A percentile compares a stretch with the other conserved stretches of the same genome.
Evolutionary conservation across 1,140 invertebrate species (phyloP).

Genomic region (Heliconius eleuchia): DNA sequence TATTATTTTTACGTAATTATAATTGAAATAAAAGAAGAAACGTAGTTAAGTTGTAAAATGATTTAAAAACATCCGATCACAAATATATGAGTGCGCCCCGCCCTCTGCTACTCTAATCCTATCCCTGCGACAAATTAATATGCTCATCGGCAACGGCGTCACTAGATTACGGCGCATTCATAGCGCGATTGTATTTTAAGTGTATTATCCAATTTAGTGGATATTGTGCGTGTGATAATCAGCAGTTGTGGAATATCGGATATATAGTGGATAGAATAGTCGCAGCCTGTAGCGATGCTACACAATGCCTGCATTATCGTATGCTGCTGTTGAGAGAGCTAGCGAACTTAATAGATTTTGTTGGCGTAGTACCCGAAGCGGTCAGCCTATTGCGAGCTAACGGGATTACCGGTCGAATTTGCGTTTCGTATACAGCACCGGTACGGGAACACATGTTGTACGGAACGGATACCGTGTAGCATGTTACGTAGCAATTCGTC

Average conservation of each 20-base stretch:
- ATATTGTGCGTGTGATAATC: constrained; percentile 78
- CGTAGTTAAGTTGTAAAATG: too few species aligned
- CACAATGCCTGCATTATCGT: constrained; percentile 69
- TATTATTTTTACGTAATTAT: too few species aligned
- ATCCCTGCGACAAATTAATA: constrained; percentile 78
- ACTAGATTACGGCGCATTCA: constrained; percentile 77
- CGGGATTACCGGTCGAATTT: constrained; percentile 71
- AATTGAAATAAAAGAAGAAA: too few species aligned
- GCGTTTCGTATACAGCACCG: constrained; percentile 59
- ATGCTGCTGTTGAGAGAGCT: constrained; percentile 65
- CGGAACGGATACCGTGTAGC: constrained; percentile 40
- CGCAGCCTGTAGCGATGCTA: constrained; percentile 52
- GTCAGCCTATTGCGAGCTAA: constrained; percentile 74
- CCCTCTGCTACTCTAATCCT: constrained; percentile 63
- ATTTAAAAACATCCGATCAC: neutral
- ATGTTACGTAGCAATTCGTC: constrained; percentile 41
- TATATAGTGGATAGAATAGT: constrained; percentile 37
- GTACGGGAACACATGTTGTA: constrained; percentile 54
- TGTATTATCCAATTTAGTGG: constrained; percentile 80
- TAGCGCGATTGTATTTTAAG: constrained; percentile 80
- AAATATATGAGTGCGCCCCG: constrained; percentile 4
- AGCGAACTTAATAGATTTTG: constrained; percentile 79
- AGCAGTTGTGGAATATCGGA: constrained; percentile 57
- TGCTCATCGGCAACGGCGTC: constrained; percentile 77
- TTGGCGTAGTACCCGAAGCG: constrained; percentile 61